Evolutionary conservation across 37 sponge, comb jelly and placozoan genomes (phyloP), one percentile per base, ranked within the genome.

Genomic region (Lycopodina hypogea): DNA sequence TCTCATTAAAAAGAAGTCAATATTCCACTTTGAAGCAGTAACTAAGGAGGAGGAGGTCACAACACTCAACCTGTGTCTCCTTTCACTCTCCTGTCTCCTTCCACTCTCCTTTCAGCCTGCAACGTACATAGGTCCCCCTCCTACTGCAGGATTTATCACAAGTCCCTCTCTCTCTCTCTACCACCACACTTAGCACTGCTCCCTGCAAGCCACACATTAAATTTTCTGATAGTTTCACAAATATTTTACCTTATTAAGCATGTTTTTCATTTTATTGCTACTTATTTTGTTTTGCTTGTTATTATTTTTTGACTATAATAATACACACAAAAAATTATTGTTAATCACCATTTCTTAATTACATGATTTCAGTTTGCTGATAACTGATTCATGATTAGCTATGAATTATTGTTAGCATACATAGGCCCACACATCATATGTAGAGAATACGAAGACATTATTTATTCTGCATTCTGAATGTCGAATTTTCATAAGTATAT

Each of bases 21-120:
- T 81, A 19, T 84, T 92, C 39, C 84, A 75, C 35, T 38, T 92
- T 12, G 89, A 92, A 36, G 64, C 84, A 1, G 88, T 88, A 1
- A 72, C 88, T 21, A 72, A 92, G 69, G 79, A 80, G 28, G 68
- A 72, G 12, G 87, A 82, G 55, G 19, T 57, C 3, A 19, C 55
- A 23, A 60, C 74, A 66, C 24, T 2, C 38, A 32, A 7, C 29
- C 35, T 62, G 23, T 53, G 7, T 19, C 53, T 22, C 59, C 72
- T 52, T 2, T 1, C 34, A n/a, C 3, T 8, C 29, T n/a, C 35
- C 78, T 68, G 7, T n/a, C 32, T 29, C 9, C 24, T 58, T 29
- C 51, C 73, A 1, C 32, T n/a, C 36, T 24, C 24, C 22, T 58
- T 23, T 21, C 51, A 42, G 22, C 39, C 34, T 1, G 0, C 56